A percentile compares a stretch with the other conserved stretches of the same genome.
Evolutionary conservation across 2,888 invertebrate genomes (phyloP).

Genomic region (Pyrrhia umbra): DNA sequence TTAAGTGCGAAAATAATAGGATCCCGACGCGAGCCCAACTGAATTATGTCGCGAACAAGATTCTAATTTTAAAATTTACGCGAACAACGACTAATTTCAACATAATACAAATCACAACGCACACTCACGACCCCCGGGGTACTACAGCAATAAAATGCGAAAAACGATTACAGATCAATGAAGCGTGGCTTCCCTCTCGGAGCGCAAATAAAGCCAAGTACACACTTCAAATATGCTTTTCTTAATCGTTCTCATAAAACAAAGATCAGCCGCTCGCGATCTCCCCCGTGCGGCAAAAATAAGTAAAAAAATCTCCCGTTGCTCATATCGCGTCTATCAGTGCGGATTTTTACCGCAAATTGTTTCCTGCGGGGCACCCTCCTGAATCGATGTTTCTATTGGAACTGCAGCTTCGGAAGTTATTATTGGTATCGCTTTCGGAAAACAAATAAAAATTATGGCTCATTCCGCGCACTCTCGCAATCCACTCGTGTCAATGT

Average conservation of each 20-base stretch:
- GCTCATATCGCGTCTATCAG: slow-evolving; percentile 86
- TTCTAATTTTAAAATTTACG: slow-evolving; percentile 73
- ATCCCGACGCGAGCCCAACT: slow-evolving; percentile 68
- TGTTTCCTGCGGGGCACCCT: slow-evolving; percentile 81
- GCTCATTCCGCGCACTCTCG: slow-evolving; percentile 72
- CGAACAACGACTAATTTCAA: slow-evolving; percentile 74
- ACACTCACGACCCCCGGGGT: slow-evolving; percentile 80
- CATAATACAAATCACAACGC: slow-evolving; percentile 64
- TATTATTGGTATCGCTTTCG: slow-evolving; percentile 79
- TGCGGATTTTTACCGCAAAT: slow-evolving; percentile 86
- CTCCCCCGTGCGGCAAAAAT: slow-evolving; percentile 82
- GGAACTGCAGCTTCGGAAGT: slow-evolving; percentile 77
- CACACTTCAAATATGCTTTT: slow-evolving; percentile 91
- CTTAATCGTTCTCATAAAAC: slow-evolving; percentile 91
- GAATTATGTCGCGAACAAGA: slow-evolving; percentile 79
- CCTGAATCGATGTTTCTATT: slow-evolving; percentile 82
- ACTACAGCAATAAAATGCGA: slow-evolving; percentile 85
- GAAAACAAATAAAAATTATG: slow-evolving; percentile 76
- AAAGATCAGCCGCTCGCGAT: slow-evolving; percentile 86
- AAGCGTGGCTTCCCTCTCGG: slow-evolving; percentile 87
- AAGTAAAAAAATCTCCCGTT: slow-evolving; percentile 82
- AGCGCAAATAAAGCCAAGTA: slow-evolving; percentile 89
- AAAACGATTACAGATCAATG: slow-evolving; percentile 90
- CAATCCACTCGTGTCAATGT: slow-evolving; percentile 69
- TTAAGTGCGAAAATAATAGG: slow-evolving; percentile 86